Conservation (phyloP, 2,113 vertebrate species). For the Petroica traversi region DNA sequence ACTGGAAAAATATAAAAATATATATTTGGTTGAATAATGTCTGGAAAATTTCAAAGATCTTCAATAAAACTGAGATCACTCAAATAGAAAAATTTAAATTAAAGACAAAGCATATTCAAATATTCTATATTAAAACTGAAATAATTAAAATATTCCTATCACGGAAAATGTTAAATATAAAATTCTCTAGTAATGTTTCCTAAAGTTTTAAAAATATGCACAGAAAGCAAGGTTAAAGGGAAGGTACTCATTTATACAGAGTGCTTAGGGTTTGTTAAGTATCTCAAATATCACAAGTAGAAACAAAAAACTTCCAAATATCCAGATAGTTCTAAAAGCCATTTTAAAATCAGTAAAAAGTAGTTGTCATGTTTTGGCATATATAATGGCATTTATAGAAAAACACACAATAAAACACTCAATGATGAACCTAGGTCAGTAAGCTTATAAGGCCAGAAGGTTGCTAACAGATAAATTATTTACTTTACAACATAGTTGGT, state of each 20-base stretch:
- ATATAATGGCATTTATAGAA: neutral
- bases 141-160: neutral
- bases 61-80: neutral
- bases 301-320: neutral
- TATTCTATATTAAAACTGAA: neutral
- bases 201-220: neutral
- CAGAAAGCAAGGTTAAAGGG: neutral
- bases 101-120: neutral
- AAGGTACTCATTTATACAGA: neutral
- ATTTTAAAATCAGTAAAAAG: neutral
- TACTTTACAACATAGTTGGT: neutral
- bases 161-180: neutral
- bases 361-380: neutral
- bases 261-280: neutral
- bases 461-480: neutral
- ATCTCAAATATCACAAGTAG: neutral
- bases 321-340: neutral
- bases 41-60: neutral
- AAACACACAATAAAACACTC: neutral
- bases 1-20: neutral
- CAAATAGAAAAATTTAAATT: neutral
- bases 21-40: neutral
- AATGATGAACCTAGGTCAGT: neutral
- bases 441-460: neutral
- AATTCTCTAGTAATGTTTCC: neutral